A percentile compares a stretch with the other conserved stretches of the same genome.
Evolutionary conservation across 1,140 invertebrate species (phyloP).

Genomic region (Andricus grossulariae): DNA sequence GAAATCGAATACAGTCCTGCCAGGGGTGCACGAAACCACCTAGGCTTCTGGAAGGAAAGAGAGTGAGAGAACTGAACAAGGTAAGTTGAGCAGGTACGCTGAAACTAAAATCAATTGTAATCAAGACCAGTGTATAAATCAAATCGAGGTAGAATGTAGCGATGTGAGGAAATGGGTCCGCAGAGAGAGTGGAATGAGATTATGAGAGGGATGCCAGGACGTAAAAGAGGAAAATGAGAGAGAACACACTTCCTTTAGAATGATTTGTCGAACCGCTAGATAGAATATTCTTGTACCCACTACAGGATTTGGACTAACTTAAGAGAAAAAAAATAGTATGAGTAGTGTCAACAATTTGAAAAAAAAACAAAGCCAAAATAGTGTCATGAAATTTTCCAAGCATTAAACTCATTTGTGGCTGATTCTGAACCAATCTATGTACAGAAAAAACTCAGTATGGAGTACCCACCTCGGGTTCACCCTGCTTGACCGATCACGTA

Average conservation of each 20-base stretch:
- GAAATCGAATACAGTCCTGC: conserved; percentile 38
- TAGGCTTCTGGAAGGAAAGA: not conserved
- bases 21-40: conserved; percentile 8
- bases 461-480: too few relatives aligned
- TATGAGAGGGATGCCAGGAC: not conserved
- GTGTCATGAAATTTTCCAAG: too few relatives aligned
- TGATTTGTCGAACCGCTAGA: not conserved
- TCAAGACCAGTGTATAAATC: conserved; percentile 67
- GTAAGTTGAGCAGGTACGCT: conserved; percentile 27
- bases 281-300: not conserved
- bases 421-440: too few relatives aligned
- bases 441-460: too few relatives aligned
- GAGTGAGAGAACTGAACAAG: conserved; percentile 21
- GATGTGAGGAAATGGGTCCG: conserved; percentile 47
- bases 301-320: not conserved
- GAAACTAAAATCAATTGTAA: conserved; percentile 69
- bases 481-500: too few relatives aligned
- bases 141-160: conserved; percentile 59
- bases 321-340: too few relatives aligned
- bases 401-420: too few relatives aligned
- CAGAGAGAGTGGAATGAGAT: not conserved
- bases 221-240: conserved; percentile 37
- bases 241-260: conserved; percentile 10
- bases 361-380: too few relatives aligned
- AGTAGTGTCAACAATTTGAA: too few relatives aligned